Conservation (phyloP, 2,888 invertebrate species). For the Tipula vernalis region DNA sequence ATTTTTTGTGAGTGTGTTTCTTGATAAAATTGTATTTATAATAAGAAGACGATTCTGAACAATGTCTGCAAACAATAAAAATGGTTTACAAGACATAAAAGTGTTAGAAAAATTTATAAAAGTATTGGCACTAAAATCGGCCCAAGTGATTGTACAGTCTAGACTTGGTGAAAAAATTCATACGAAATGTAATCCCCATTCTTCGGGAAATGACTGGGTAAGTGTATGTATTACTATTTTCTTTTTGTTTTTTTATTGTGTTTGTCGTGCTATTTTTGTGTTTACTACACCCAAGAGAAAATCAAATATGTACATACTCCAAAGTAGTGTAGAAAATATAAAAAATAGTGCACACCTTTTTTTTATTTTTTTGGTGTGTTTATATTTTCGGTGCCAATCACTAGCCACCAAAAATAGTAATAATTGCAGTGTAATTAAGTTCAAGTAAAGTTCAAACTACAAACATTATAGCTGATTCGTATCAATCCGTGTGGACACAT, state of each 20-base stretch:
- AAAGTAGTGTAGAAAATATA: neutral
- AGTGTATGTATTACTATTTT: constrained; percentile 21
- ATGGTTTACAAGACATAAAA: constrained; percentile 42
- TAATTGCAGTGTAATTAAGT: neutral
- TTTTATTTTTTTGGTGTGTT: neutral
- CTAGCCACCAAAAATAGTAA: neutral
- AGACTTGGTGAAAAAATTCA: constrained; percentile 76
- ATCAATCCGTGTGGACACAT: neutral
- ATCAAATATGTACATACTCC: neutral
- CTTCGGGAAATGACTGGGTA: constrained; percentile 69
- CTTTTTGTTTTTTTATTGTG: neutral
- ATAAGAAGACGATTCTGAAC: neutral
- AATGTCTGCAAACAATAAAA: constrained; percentile 8
- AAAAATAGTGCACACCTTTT: neutral
- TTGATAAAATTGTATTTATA: neutral
- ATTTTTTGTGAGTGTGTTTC: neutral
- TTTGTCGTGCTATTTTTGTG: neutral
- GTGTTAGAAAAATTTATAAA: constrained; percentile 85
- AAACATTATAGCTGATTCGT: neutral
- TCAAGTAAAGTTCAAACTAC: neutral
- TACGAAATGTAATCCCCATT: constrained; percentile 64
- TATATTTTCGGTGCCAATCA: neutral
- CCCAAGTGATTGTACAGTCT: constrained; percentile 86
- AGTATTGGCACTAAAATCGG: constrained; percentile 73
- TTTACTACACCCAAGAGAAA: neutral